phyloP scores from a whole-genome alignment of 2,888 invertebrate genomes.

The Leptothorax acervorum region DNA sequence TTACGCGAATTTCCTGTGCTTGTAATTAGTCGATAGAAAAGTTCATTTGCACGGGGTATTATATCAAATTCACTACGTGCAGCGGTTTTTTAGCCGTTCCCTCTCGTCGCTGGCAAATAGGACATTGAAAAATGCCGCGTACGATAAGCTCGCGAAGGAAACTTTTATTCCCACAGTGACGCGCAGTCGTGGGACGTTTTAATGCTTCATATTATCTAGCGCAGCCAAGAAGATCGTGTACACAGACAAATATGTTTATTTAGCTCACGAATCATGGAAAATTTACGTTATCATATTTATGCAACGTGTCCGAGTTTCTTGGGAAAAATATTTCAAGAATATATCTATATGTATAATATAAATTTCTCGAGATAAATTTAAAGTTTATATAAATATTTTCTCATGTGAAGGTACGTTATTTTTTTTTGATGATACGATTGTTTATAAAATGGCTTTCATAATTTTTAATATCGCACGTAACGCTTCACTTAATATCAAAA shows the following conservation, averaged over 20 bases:
- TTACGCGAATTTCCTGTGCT: slow-evolving; percentile 55
- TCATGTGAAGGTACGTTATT: neutral
- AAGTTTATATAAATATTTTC: neutral
- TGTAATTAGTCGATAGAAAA: slow-evolving; percentile 59
- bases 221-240: slow-evolving; percentile 1
- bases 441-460: neutral
- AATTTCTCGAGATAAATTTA: neutral
- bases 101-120: slow-evolving; percentile 36
- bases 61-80: slow-evolving; percentile 52
- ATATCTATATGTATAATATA: neutral
- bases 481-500: neutral
- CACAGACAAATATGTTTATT: slow-evolving; percentile 20
- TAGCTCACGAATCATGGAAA: slow-evolving; percentile 3
- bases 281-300: slow-evolving; percentile 29
- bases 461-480: neutral
- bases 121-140: slow-evolving; percentile 44
- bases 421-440: neutral
- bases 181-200: slow-evolving; percentile 22
- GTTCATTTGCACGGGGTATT: slow-evolving; percentile 61
- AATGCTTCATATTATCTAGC: slow-evolving; percentile 27
- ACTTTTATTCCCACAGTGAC: slow-evolving; percentile 36
- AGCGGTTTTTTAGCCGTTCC: slow-evolving; percentile 44
- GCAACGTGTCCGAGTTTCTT: neutral
- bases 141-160: slow-evolving; percentile 30
- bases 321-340: neutral